Evolutionary conservation across 2,113 vertebrate genomes (phyloP).

Genomic region (Fulmarus glacialis): DNA sequence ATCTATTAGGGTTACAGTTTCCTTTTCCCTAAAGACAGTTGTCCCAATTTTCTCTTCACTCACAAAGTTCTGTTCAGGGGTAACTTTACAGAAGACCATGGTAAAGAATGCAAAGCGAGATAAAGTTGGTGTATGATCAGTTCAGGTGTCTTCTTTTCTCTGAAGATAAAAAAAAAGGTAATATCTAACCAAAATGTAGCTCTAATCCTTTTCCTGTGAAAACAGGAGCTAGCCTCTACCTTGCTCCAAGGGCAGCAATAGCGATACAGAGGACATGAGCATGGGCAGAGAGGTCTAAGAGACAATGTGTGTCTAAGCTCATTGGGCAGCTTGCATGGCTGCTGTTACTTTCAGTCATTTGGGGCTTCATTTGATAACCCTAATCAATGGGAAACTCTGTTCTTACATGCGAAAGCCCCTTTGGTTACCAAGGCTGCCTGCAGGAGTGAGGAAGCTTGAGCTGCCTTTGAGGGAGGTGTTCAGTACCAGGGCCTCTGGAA

Average conservation of each 20-base stretch:
- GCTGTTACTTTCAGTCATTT: neutral
- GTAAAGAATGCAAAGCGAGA: neutral
- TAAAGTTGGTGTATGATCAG: neutral
- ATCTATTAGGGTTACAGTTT: neutral
- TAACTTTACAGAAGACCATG: neutral
- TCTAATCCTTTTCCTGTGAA: neutral
- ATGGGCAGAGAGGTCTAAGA: neutral
- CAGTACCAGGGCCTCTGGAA: neutral
- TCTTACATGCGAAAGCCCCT: neutral
- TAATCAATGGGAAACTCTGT: neutral
- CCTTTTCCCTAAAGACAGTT: neutral
- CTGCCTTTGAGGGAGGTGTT: neutral
- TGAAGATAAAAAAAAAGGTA: neutral
- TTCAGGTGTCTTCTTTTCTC: neutral
- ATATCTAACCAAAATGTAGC: neutral
- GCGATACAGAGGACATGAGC: neutral
- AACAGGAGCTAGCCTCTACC: neutral
- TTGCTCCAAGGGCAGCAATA: neutral
- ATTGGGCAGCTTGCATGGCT: rapidly evolving
- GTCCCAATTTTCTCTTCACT: neutral
- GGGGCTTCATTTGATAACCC: neutral
- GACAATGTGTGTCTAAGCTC: neutral
- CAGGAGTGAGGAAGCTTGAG: neutral
- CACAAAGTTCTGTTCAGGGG: neutral
- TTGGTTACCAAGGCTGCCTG: neutral